Base-by-base conservation (phyloP, 2,888 invertebrate species). In the Neoitamus cyanurus region DNA sequence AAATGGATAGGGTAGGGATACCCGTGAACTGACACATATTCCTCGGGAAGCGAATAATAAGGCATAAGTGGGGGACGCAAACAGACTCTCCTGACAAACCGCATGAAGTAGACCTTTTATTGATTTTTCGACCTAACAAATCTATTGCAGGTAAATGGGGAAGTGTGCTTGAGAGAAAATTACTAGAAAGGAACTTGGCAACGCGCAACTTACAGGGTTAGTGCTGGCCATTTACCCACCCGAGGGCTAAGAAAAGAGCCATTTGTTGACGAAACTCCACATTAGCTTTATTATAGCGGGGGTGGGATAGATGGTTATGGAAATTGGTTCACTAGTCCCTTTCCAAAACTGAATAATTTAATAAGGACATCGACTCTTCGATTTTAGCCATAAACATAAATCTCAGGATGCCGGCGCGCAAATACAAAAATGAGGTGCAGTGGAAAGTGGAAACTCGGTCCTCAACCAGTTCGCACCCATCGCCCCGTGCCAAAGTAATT, bases 41-140 rank as follows among this genome's bases (percentile, higher is more conserved):
- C 42, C 30, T 9, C 20, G 28, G 42, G 42, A 46, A 42, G 42
- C 25, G 77, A 77, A 42, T 77, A 77, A 77, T 77, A 42, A 46
- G 30, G 25, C 37, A 42, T 77, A 77, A 77, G 77, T 77, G 77
- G 20, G 77, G 25, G 9, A 13, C 42, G 42, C 25, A 58, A 25
- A 9, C 20, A n/a, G 58, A 9, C 42, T 30, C 42, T 28, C 77
- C 37, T 42, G 77, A 77, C 77, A 42, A 15, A 77, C 36, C 77
- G 20, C 42, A 46, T 77, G 36, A 77, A 46, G 9, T 77, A 77
- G 13, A 77, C 46, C 28, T 77, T 42, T 77, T 36, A 77, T 77
- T 30, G 77, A 77, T 77, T 77, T 73, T 77, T 77, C 42, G 42
- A 42, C 42, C 46, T 77, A 25, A 46, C 77, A 42, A 73, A 77